These are phyloP conservation scores for Dendrolimus pini DNA, from an alignment of 2,888 invertebrate species.

Conservation along the genomic window DNA sequence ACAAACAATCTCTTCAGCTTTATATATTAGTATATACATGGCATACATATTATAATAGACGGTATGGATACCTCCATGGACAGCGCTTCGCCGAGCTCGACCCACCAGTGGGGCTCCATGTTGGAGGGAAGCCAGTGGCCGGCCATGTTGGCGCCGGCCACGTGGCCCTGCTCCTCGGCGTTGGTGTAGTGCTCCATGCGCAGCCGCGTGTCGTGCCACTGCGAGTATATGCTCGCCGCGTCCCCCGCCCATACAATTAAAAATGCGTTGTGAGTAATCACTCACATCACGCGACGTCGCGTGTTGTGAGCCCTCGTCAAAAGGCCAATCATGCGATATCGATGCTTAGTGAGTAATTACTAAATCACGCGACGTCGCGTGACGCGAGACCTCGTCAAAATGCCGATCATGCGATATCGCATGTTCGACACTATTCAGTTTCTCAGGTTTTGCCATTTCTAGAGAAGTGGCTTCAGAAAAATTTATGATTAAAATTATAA, in stretches of 20 bases:
- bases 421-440: too few species aligned
- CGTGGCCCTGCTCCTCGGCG: slow-evolving; percentile 48
- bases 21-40: too few species aligned
- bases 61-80: slow-evolving; percentile 34
- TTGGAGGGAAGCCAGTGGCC: slow-evolving; percentile 58
- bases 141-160: slow-evolving; percentile 64
- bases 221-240: slow-evolving; percentile 55
- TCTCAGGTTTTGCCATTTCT: too few species aligned
- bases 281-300: not conserved
- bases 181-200: slow-evolving; percentile 44
- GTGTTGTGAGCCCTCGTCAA: too few species aligned
- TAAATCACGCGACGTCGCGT: not conserved
- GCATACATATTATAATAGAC: too few species aligned
- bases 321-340: not conserved
- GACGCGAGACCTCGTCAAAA: too few species aligned
- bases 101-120: slow-evolving; percentile 47
- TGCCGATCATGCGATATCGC: too few species aligned
- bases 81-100: slow-evolving; percentile 33
- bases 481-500: too few species aligned
- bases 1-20: too few species aligned
- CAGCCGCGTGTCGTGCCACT: slow-evolving; percentile 50
- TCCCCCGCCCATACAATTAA: slow-evolving; percentile 48
- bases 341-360: not conserved
- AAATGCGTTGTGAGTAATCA: not conserved
- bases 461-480: too few species aligned